These are phyloP conservation scores for Callocephalon fimbriatum DNA, from an alignment of 2,113 vertebrate species.

Conservation along the genomic window DNA sequence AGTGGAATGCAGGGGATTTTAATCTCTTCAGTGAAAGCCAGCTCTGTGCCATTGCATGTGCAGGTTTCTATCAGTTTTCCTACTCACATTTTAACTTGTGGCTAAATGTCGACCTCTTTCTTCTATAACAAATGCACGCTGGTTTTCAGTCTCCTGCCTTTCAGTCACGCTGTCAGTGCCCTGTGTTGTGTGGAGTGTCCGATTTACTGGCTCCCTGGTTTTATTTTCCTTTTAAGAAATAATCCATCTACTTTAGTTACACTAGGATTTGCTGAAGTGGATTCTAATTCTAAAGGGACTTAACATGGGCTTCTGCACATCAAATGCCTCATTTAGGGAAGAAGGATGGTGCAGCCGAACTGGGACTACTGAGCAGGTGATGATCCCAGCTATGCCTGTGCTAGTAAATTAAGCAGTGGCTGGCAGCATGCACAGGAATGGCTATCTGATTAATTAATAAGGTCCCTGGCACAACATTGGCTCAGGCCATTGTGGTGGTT, in stretches of 20 bases:
- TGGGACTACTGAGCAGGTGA: not conserved
- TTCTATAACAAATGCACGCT: not conserved
- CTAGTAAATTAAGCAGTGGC: not conserved
- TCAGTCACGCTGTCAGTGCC: not conserved
- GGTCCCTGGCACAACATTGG: not conserved
- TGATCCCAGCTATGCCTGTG: not conserved
- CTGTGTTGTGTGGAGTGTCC: not conserved
- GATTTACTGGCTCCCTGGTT: not conserved
- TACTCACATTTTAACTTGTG: not conserved
- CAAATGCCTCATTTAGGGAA: not conserved
- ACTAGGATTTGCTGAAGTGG: not conserved
- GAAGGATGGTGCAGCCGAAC: fast-evolving
- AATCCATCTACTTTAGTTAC: not conserved
- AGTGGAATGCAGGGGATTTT: not conserved
- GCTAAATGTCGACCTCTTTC: not conserved
- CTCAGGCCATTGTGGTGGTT: not conserved
- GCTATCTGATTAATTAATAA: not conserved
- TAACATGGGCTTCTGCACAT: not conserved
- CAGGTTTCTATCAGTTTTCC: not conserved
- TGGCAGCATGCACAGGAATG: not conserved
- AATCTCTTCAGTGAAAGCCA: not conserved
- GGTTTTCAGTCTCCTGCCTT: not conserved
- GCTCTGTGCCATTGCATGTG: not conserved
- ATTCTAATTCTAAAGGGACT: not conserved
- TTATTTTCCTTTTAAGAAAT: not conserved